These are phyloP conservation scores for Odontomyia ornata DNA, from an alignment of 2,888 invertebrate species.

Conservation along the genomic window DNA sequence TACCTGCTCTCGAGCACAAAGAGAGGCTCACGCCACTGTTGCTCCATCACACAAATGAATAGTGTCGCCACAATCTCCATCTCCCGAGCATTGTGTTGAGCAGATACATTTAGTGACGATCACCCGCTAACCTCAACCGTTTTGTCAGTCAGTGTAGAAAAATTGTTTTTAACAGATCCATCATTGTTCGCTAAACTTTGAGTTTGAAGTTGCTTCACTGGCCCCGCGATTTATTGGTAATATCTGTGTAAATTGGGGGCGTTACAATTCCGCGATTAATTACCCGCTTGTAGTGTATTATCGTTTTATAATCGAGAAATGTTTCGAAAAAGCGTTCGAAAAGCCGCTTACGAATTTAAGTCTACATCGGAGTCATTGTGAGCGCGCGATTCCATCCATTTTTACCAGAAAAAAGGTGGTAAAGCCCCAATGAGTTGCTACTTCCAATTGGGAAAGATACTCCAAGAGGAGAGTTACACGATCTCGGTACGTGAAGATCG, in stretches of 20 bases:
- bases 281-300: neutral
- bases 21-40: neutral
- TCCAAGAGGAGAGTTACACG: slow-evolving; percentile 3
- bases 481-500: slow-evolving; percentile 23
- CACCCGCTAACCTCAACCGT: neutral
- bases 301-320: no score
- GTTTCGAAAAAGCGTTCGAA: no score
- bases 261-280: slow-evolving; percentile 7
- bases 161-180: slow-evolving; percentile 18
- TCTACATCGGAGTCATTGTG: slow-evolving; percentile 4
- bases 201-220: neutral
- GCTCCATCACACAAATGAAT: neutral
- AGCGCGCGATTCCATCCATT: neutral
- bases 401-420: slow-evolving; percentile 25
- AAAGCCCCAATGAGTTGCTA: neutral
- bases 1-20: neutral
- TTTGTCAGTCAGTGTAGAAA: slow-evolving; percentile 27
- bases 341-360: no score
- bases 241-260: slow-evolving; percentile 19
- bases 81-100: neutral
- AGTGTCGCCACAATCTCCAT: slow-evolving; percentile 24
- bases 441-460: slow-evolving; percentile 16
- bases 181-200: neutral
- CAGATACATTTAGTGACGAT: neutral
- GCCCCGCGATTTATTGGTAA: neutral